Evolutionary conservation across 2,888 invertebrate species (phyloP).

Genomic region (Thecophora atra): DNA sequence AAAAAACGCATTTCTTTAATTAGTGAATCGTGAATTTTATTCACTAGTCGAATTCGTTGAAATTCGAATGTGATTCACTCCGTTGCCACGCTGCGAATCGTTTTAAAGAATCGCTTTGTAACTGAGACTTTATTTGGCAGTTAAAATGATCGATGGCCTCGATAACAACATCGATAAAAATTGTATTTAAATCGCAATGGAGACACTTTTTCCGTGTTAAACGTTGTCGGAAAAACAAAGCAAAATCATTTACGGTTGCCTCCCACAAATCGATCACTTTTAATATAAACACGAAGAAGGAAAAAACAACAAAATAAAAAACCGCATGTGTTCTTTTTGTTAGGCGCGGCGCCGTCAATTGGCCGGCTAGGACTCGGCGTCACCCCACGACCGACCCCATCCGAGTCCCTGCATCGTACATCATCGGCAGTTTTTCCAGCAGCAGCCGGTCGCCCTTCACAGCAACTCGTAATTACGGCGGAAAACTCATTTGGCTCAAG

Average conservation of each 20-base stretch:
- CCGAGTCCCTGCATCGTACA: no score
- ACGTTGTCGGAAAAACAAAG: slow-evolving; percentile 3
- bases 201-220: not conserved
- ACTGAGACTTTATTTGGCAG: not conserved
- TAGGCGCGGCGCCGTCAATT: not conserved
- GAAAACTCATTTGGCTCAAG: slow-evolving; percentile 29
- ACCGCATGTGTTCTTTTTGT: not conserved
- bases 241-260: slow-evolving; percentile 14
- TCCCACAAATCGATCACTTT: slow-evolving; percentile 14
- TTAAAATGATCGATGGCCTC: not conserved
- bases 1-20: no score
- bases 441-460: slow-evolving; percentile 2
- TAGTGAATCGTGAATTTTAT: no score
- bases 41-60: not conserved
- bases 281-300: slow-evolving; percentile 6
- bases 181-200: not conserved
- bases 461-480: slow-evolving; percentile 22
- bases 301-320: not conserved
- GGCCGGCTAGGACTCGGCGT: not conserved
- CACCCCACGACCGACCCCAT: no score
- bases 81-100: no score
- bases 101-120: not conserved
- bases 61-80: no score
- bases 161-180: not conserved
- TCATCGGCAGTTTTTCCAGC: not conserved